Base-by-base conservation (phyloP, 2,113 vertebrate genomes). In the Apodemus speciosus region DNA sequence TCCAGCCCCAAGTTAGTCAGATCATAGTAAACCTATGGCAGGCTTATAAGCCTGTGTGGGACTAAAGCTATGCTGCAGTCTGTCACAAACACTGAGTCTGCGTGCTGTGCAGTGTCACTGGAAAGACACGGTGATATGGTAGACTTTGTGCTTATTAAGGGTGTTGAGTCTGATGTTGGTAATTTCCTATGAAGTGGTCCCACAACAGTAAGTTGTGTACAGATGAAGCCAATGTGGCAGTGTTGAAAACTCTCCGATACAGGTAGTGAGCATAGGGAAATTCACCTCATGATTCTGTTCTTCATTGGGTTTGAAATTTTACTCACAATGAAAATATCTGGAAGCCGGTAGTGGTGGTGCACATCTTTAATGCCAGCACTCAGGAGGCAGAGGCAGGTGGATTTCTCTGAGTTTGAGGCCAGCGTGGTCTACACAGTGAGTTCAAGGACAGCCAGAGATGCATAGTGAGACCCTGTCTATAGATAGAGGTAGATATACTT, bases 91-190 rank as follows among this genome's bases (percentile, higher is more conserved):
- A 51, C 43, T 0, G 25, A 27, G 38, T 7, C 13, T 30, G 46
- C 25, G 8, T 32, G n/a, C 46, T 1, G 2, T 0, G 5, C 23
- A 3, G 71, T 35, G 7, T 11, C 30, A 1, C 3, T 8, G 2
- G 14, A 13, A 2, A 4, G 20, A 27, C 58, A 25, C 16, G 3
- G 0, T 3, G 46, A 11, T 0, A 0, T 0, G 32, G 60, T 30
- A 35, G 23, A 6, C 16, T 23, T 83, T 35, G 6, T 13, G 13
- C 35, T 30, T 86, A 8, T 1, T 51, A 3, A 58, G 81, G 68
- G 20, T 27, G 72, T 15, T 11, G 40, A 79, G 40, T 7, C 30
- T 0, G 2, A 5, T 18, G 10, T 7, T 0, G 40, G 64, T 71
- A 71, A 30, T 86, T 71, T 53, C 9, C 46, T 56, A 14, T 53